Base-by-base conservation (phyloP, 2,113 vertebrate species). In the Halcyon senegalensis region DNA sequence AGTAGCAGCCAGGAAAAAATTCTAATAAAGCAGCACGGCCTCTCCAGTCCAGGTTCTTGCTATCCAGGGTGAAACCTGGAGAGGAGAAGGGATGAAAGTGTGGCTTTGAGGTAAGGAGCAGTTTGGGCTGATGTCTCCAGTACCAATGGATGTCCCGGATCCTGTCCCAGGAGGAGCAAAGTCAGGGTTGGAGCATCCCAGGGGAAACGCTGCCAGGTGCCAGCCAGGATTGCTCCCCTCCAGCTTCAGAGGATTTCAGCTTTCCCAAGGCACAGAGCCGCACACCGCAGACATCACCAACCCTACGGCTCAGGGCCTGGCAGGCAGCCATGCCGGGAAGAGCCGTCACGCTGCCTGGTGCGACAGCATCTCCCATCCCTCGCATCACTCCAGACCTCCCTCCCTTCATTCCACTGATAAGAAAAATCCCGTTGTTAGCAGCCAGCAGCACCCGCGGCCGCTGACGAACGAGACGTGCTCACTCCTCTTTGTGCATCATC, bases 121-220 rank as follows among this genome's bases (percentile, higher is more conserved):
- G 35, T 15, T n/a, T 7, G 14, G 66, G 76, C 6, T 39, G 37
- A 8, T 39, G 9, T 44, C 44, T 59, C 31, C 0, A 3, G 10
- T 12, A 13, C 56, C 0, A 1, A 7, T 0, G 0, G 37, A 31
- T 2, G 0, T 48, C 68, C 63, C 30, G 11, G 33, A 13, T 43
- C 68, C 66, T 18, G 25, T 37, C 50, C 82, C 86, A 20, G 0
- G 2, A 25, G 51, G 18, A 46, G 21, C 1, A 0, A 60, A 7
- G 9, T 11, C 2, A 1, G 3, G 20, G 15, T 2, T 69, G 70
- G 33, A 55, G 12, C 44, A 70, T n/a, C 31, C 55, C 25, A 8
- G 7, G 27, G 31, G 25, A 80, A 87, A 41, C 0, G 0, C 11
- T 2, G 3, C 17, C 2, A 1, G 24, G 33, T 16, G 8, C 33